Conservation (phyloP, 2,113 vertebrate species). For the Lethenteron camtschaticum region DNA sequence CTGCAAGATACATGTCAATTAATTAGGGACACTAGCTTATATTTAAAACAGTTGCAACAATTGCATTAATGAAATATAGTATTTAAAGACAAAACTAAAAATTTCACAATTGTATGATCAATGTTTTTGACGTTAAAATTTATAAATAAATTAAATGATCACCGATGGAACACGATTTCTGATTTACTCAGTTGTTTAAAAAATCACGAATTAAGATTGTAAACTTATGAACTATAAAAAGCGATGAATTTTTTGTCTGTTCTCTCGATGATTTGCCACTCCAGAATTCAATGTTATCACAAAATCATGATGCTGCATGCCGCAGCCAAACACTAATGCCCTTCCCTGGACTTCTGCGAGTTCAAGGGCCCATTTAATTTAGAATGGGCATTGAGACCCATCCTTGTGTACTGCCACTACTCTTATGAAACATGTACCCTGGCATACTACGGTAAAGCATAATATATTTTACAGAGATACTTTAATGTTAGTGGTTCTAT, state of each 20-base stretch:
- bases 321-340: too few species aligned
- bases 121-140: slow-evolving; percentile 1
- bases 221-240: neutral
- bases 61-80: neutral
- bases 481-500: too few species aligned
- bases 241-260: neutral
- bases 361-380: too few species aligned
- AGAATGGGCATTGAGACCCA: too few species aligned
- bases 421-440: too few species aligned
- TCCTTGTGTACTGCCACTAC: too few species aligned
- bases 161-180: neutral
- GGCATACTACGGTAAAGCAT: too few species aligned
- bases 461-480: too few species aligned
- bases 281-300: too few species aligned
- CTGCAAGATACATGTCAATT: neutral
- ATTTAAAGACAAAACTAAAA: neutral
- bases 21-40: neutral
- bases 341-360: too few species aligned
- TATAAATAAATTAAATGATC: neutral
- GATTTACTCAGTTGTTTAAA: neutral
- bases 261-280: slow-evolving; percentile 1
- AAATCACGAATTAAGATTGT: neutral
- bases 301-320: too few species aligned
- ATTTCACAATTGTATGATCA: neutral
- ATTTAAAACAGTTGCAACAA: neutral